Conservation (phyloP, 2,797 vertebrate genomes). For the Kryptolebias ocellatus region DNA sequence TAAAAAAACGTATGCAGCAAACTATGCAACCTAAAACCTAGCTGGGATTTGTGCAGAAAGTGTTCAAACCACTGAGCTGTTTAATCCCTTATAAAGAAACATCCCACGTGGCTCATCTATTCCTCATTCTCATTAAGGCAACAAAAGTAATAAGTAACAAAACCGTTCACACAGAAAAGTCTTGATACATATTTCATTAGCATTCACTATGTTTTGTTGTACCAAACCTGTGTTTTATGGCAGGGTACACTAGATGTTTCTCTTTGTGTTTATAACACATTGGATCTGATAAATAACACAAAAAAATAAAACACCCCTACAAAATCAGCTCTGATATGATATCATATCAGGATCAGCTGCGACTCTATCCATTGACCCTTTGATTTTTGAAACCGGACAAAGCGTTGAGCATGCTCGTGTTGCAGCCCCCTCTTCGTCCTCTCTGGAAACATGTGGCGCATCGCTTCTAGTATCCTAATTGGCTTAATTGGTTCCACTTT, state of each 20-base stretch:
- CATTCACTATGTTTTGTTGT: background rate
- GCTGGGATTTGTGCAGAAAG: slow-evolving; percentile 7
- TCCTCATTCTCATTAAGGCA: slow-evolving; percentile 6
- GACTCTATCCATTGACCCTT: no score
- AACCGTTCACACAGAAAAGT: slow-evolving; percentile 9
- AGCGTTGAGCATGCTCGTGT: no score
- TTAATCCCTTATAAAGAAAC: slow-evolving; percentile 11
- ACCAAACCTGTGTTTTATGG: background rate
- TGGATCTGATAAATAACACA: background rate
- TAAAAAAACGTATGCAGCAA: background rate
- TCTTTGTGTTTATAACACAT: background rate
- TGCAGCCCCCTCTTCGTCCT: no score
- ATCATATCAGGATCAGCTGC: no score
- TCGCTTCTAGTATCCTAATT: no score
- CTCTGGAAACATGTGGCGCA: no score
- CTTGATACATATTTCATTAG: slow-evolving; percentile 7
- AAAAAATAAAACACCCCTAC: no score
- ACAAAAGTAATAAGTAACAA: slow-evolving; percentile 4
- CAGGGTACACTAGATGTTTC: no score
- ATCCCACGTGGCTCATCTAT: background rate
- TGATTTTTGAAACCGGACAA: no score
- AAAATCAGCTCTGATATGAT: no score
- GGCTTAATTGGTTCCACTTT: no score
- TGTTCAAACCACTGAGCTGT: background rate
- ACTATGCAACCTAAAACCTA: slow-evolving; percentile 3